Base-by-base conservation (phyloP, 2,113 vertebrate genomes). In the Barnardius zonarius region DNA sequence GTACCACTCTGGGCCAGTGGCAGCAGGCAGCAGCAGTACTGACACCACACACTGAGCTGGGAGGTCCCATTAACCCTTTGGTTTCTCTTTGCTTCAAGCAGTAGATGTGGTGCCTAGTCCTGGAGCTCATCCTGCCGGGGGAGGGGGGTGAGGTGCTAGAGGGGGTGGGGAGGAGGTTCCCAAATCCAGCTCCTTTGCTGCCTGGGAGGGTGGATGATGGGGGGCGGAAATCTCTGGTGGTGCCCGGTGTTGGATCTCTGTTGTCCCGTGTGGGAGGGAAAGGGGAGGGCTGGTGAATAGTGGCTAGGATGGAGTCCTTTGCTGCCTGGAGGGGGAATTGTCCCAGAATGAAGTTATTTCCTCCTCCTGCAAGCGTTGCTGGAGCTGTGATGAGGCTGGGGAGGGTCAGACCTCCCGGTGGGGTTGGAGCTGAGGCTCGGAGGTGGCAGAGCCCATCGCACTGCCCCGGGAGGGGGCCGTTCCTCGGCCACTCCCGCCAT, bases 281-380 rank as follows among this genome's bases (percentile, higher is more conserved):
- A 0, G 96, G 96, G 96, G 93, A 86, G 90, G 95, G 84, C 6
- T 64, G 14, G 54, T 41, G 39, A 2, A 4, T 41, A 82, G 83
- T 9, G 57, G 18, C 69, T 24, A 83, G 84, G 37, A 17, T 48
- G 8, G 51, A 83, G 49, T 31, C 64, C 78, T 83, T 86, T 75
- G 95, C 81, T 90, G 84, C 92, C 93, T 76, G 95, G 72, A 89
- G 89, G 95, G 93, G 94, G 82, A 81, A 78, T 63, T 75, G 86
- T 52, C 93, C 92, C 44, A 90, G 87, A 85, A 68, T 4, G 72
- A 93, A 95, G 94, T 41, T 35, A 83, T 90, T 92, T 95, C 94
- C 96, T 92, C 83, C 96, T 94, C 78, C 91, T 93, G 90, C 91
- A 39, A 57, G 79, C 0, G 41, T 54, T 93, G 92, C 96, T 94